Base-by-base conservation (phyloP, 1,140 invertebrate species). In the Diorhabda elongata region DNA sequence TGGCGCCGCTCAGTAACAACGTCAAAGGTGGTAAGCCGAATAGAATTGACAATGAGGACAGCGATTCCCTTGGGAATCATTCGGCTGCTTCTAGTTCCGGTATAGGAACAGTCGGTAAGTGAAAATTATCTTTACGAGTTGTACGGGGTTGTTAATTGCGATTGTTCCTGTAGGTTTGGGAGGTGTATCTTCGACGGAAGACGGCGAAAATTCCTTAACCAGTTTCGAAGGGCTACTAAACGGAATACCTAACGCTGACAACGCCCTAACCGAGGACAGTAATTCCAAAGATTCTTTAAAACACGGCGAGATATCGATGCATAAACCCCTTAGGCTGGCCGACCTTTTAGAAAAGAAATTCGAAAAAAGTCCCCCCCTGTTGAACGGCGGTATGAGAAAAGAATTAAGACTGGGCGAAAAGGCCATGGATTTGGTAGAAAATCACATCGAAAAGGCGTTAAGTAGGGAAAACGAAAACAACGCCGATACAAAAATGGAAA, bases 271-370 rank as follows among this genome's bases (percentile, higher is more conserved):
- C 57, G 73, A 77, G 47, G 85, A 87, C 56, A 83, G 83, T 11
- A 85, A 85, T 45, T 85, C 84, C 26, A 86, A 87, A 71, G 85
- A 87, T 70, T 86, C 83, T 3, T 79, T 83, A 6, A 77, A 82
- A 44, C 80, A 80, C 3, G 72, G 74, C 72, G 77, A 79, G 68
- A 79, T 79, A 69, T 69, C 70, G 9, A 76, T 73, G 41, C 76
- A 79, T 58, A 81, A 84, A 81, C 79, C 83, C 69, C 81, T 87
- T 73, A 88, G 90, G 84, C 77, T 92, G 4, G 89, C 88, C 0
- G 89, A 91, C 78, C 79, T 91, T 42, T 77, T 91, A 0, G 89
- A 91, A 68, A 84, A 86, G 69, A 86, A 85, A 73, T 83, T 91
- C 1, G 86, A 87, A 6, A 86, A 87, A 42, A 86, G 85, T 66